Conservation (phyloP, 2,888 invertebrate species). For the Galerucella nymphaeae region DNA sequence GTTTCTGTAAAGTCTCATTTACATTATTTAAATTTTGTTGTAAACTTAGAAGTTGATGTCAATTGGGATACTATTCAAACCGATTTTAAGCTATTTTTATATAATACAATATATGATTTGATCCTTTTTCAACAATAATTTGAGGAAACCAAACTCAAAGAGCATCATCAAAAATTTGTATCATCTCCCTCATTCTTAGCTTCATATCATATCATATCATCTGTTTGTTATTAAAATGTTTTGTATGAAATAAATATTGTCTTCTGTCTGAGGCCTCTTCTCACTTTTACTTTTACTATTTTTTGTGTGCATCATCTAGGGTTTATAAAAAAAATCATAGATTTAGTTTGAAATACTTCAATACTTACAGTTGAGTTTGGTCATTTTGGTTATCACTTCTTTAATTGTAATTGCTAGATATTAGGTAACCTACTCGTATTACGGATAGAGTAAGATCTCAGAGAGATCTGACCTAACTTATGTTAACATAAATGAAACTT, state of each 20-base stretch:
- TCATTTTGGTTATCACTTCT: slow-evolving; percentile 7
- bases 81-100: slow-evolving; percentile 5
- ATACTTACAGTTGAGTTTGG: not conserved
- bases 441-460: not conserved
- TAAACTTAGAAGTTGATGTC: slow-evolving; percentile 12
- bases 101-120: not conserved
- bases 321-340: slow-evolving; percentile 25
- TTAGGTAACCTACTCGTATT: slow-evolving; percentile 42
- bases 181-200: too few species aligned
- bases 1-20: too few species aligned
- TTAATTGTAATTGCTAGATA: slow-evolving; percentile 42
- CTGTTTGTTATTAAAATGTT: too few species aligned
- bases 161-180: not conserved
- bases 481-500: too few species aligned
- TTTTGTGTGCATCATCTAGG: slow-evolving; percentile 8
- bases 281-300: not conserved
- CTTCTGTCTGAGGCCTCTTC: not conserved
- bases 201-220: too few species aligned
- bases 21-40: not conserved
- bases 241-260: too few species aligned
- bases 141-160: not conserved
- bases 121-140: slow-evolving; percentile 18
- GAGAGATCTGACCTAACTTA: too few species aligned
- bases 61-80: slow-evolving; percentile 20
- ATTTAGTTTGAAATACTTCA: slow-evolving; percentile 16